Conservation (phyloP, 2,797 vertebrate genomes). For the Enteromius paludinosus region DNA sequence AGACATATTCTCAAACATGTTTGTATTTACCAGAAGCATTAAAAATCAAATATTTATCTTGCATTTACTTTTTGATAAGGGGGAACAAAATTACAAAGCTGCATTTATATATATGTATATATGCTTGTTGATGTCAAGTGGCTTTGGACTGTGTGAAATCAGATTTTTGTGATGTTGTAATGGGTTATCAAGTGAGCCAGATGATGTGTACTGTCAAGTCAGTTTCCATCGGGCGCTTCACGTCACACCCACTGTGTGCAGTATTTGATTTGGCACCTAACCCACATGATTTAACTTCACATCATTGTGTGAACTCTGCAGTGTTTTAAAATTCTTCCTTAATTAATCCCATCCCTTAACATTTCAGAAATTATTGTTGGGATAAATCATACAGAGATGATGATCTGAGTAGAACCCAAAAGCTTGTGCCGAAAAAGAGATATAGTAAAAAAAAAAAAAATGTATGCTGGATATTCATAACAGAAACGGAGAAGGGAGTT, state of each 20-base stretch:
- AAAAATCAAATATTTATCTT: not conserved
- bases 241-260: conserved; percentile 15
- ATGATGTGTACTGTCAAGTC: conserved; percentile 27
- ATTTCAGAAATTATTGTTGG: conserved; percentile 12
- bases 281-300: conserved; percentile 35
- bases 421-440: not conserved
- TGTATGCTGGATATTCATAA: not conserved
- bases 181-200: conserved; percentile 11
- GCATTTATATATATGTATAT: not conserved
- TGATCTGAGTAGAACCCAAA: not conserved
- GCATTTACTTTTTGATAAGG: not conserved
- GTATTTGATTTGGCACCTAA: conserved; percentile 48
- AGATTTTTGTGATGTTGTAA: conserved; percentile 22
- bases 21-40: not conserved
- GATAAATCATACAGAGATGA: not conserved
- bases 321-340: conserved; percentile 15
- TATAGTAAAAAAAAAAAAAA: no score
- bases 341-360: conserved; percentile 23
- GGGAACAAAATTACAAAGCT: not conserved
- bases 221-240: conserved; percentile 7
- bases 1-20: not conserved
- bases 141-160: not conserved
- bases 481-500: not conserved
- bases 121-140: not conserved
- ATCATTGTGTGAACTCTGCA: conserved; percentile 40